Evolutionary conservation across 2,888 invertebrate species (phyloP).

Genomic region (Luperina testacea): DNA sequence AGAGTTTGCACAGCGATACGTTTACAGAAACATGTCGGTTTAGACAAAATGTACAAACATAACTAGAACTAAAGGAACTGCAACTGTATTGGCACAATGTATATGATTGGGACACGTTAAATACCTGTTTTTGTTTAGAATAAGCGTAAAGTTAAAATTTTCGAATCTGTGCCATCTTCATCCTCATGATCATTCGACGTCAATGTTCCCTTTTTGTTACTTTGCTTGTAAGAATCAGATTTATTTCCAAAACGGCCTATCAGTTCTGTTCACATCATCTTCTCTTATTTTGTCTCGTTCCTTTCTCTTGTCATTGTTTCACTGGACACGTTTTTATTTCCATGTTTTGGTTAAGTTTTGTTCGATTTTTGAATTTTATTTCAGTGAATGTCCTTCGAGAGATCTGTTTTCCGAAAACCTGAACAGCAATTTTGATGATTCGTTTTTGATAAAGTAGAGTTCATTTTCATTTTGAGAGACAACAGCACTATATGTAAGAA

Average conservation of each 20-base stretch:
- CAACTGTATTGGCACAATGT: constrained; percentile 80
- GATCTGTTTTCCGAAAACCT: constrained; percentile 89
- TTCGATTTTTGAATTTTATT: constrained; percentile 77
- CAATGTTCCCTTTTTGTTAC: constrained; percentile 83
- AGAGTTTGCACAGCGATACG: constrained; percentile 85
- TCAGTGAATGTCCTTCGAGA: constrained; percentile 90
- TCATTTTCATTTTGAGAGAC: constrained; percentile 83
- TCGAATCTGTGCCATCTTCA: constrained; percentile 79
- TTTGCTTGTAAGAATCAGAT: constrained; percentile 87
- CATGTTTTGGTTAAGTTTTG: constrained; percentile 69
- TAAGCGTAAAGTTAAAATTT: constrained; percentile 72
- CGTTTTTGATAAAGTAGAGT: constrained; percentile 79
- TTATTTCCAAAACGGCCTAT: constrained; percentile 91
- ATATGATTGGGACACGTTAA: constrained; percentile 76
- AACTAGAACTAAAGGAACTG: constrained; percentile 68
- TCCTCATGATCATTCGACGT: constrained; percentile 81
- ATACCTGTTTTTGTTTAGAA: constrained; percentile 72
- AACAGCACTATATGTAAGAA: constrained; percentile 81
- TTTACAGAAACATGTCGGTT: constrained; percentile 81
- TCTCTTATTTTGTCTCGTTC: constrained; percentile 82
- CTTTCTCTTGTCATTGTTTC: constrained; percentile 83
- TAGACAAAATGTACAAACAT: constrained; percentile 76
- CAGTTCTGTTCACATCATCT: constrained; percentile 87
- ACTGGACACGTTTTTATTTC: constrained; percentile 79
- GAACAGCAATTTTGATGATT: constrained; percentile 77